Conservation (phyloP, 1,140 invertebrate genomes). For the Octopus sinensis region DNA sequence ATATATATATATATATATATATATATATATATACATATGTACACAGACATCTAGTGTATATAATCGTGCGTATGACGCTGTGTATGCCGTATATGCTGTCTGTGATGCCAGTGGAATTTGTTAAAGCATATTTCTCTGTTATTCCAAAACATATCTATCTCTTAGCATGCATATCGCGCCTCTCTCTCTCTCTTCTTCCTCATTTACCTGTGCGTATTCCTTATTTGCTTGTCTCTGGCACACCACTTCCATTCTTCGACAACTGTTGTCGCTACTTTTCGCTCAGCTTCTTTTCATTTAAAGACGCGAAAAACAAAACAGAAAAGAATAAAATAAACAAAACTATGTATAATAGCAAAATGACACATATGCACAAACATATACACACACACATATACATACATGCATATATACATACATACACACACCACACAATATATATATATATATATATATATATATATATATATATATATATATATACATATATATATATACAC, state of each 20-base stretch:
- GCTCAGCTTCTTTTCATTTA: neutral
- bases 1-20: too few species aligned
- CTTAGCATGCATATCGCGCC: too few species aligned
- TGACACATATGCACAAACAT: neutral
- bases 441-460: neutral
- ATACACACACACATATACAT: neutral
- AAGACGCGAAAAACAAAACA: neutral
- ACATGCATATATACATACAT: neutral
- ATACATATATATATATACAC: neutral
- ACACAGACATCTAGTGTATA: too few species aligned
- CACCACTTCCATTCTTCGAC: neutral
- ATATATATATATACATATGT: too few species aligned
- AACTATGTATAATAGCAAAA: neutral
- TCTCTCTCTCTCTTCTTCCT: neutral
- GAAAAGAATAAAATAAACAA: neutral
- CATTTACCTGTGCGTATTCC: neutral
- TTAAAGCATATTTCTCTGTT: too few species aligned
- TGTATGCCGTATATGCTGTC: too few species aligned
- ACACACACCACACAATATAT: neutral
- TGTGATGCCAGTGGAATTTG: too few species aligned
- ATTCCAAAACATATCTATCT: too few species aligned
- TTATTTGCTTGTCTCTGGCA: neutral
- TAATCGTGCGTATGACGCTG: too few species aligned
- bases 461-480: neutral
- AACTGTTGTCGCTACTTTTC: neutral